phyloP scores from a whole-genome alignment of 2,888 invertebrate species.

The Xanthorhoe spadicearia region DNA sequence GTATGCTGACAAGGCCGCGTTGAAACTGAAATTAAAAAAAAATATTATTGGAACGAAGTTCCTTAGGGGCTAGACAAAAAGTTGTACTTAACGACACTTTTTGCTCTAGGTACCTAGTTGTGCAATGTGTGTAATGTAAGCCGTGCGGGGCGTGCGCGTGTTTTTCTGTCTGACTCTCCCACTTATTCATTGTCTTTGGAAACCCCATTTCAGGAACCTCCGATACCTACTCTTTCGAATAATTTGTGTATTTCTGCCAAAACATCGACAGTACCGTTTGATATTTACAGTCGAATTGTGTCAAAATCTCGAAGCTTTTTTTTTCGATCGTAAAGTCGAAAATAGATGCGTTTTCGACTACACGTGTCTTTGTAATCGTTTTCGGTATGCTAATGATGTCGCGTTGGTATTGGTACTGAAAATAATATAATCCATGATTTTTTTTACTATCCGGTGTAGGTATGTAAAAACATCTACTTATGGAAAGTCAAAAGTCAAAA shows the following conservation, averaged over 20 bases:
- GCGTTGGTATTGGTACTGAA: slow-evolving; percentile 67
- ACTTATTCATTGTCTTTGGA: slow-evolving; percentile 38
- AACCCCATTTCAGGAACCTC: slow-evolving; percentile 37
- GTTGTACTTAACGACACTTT: too few relatives aligned
- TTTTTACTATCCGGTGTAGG: not conserved
- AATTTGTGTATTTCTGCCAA: slow-evolving; percentile 57
- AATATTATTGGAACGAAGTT: too few relatives aligned
- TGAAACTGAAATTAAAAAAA: slow-evolving; percentile 64
- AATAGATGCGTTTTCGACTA: slow-evolving; percentile 64
- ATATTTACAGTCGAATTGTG: slow-evolving; percentile 58
- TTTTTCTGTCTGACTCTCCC: too few relatives aligned
- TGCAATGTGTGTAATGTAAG: too few relatives aligned
- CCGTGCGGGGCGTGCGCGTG: too few relatives aligned
- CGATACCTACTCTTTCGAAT: slow-evolving; percentile 60
- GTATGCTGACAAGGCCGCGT: slow-evolving; percentile 61
- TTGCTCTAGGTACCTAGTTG: too few relatives aligned
- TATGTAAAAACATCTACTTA: too few relatives aligned
- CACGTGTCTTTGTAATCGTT: slow-evolving; percentile 57
- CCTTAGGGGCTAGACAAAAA: too few relatives aligned
- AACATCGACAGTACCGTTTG: slow-evolving; percentile 51
- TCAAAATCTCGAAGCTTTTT: slow-evolving; percentile 39
- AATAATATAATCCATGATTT: slow-evolving; percentile 24
- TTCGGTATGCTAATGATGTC: slow-evolving; percentile 64
- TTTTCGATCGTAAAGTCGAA: slow-evolving; percentile 58
- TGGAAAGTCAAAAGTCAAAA: too few relatives aligned